Conservation (phyloP, 1,140 invertebrate genomes). For the Cardiocondyla obscurior region DNA sequence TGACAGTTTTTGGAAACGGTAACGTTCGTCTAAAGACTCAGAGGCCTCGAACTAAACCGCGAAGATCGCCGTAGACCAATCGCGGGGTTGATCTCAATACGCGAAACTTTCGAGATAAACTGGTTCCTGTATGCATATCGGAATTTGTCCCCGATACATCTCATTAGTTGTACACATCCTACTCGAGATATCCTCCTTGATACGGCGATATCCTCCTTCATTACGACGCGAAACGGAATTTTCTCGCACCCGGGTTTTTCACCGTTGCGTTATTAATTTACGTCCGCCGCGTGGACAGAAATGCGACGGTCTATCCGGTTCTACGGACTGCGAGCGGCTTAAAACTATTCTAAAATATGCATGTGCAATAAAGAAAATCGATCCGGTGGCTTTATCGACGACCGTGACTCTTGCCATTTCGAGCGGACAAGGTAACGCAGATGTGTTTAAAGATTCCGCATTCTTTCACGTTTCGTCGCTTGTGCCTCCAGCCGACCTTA, state of each 20-base stretch:
- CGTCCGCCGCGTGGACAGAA: neutral
- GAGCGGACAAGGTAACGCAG: neutral
- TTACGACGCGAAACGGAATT: neutral
- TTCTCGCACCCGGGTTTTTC: neutral
- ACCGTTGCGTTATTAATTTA: neutral
- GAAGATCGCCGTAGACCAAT: conserved; percentile 46
- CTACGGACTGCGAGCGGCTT: too few relatives aligned
- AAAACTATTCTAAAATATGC: neutral
- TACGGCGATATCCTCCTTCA: conserved; percentile 27
- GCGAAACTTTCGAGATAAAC: conserved; percentile 73
- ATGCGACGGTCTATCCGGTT: neutral
- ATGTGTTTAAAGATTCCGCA: conserved; percentile 17
- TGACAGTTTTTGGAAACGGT: neutral
- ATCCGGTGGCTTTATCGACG: neutral
- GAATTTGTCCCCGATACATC: conserved; percentile 76
- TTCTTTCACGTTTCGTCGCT: conserved; percentile 14
- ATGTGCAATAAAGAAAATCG: neutral
- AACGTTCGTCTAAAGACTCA: neutral
- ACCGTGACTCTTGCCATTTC: conserved; percentile 46
- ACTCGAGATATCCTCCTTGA: too few relatives aligned
- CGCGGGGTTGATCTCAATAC: conserved; percentile 60
- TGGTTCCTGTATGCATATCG: conserved; percentile 65
- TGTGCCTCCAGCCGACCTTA: neutral
- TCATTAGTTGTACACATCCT: conserved; percentile 70
- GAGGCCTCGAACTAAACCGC: conserved; percentile 9